Base-by-base conservation (phyloP, 2,797 vertebrate genomes). In the Galago senegalensis region DNA sequence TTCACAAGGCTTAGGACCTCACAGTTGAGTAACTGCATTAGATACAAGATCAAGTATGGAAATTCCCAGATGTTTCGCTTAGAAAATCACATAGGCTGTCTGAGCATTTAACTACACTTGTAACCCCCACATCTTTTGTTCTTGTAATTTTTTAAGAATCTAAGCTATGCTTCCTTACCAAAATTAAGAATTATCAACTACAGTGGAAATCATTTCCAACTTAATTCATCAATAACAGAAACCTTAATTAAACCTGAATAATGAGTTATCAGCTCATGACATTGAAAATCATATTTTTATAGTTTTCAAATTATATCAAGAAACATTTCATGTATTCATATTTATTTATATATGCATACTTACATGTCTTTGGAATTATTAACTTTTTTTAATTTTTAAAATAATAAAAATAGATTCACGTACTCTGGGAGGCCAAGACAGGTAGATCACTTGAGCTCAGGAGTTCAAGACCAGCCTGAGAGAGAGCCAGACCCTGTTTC, bases 261-360 rank as follows among this genome's bases (percentile, higher is more conserved):
- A 56, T 46, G 8, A 25, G 5, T 43, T 60, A 86, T 80, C 46
- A 61, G 53, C 12, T 83, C 81, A 40, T 37, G 20, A 49, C 11
- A 40, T 1, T 53, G 69, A 94, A 91, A 86, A 3, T 67, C 20
- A 1, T 63, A 76, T 61, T 82, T 76, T 65, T 43, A 43, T 11
- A 60, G 77, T 79, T 81, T 61, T 58, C 29, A 86, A 89, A 82
- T 70, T 89, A 69, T 5, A 95, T 6, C 43, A 43, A 87, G 34
- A n/a, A 87, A 69, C 27, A n/a, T 37, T 27, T 89, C 37, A 79
- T 11, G 60, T 65, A 75, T 17, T 29, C 17, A 31, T 61, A 53
- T 16, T 60, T 72, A 40, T 37, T 43, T 58, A 53, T 69, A 10
- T 20, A 40, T 2, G 20, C 21, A 14, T 4, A 37, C 14, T n/a